Percentiles rank a stretch among this genome's conserved stretches.
These are phyloP conservation scores for Ia io DNA, from an alignment of 2,113 vertebrate genomes.

Conservation along the genomic window DNA sequence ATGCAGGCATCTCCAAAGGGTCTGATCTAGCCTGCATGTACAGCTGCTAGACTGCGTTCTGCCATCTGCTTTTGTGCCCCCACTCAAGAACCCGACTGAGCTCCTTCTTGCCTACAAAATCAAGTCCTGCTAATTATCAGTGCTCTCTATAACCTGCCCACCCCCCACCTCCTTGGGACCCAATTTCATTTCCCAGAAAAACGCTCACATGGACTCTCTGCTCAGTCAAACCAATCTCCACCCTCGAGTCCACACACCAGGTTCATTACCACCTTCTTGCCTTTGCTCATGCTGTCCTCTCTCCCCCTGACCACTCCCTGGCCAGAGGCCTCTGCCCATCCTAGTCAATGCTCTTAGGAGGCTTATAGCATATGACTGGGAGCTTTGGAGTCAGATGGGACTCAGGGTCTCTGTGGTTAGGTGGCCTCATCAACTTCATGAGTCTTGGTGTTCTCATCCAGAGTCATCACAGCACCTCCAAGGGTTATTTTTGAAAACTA, in stretches of 20 bases:
- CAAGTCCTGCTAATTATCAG: background rate
- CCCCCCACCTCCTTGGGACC: background rate
- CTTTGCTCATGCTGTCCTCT: background rate
- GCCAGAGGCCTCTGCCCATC: background rate
- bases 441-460: background rate
- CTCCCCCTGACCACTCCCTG: background rate
- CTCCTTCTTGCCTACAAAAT: background rate
- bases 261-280: background rate
- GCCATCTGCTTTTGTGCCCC: background rate
- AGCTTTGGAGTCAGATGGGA: background rate
- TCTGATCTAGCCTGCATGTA: background rate
- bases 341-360: background rate
- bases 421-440: background rate
- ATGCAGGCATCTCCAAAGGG: background rate
- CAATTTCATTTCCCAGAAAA: conserved; percentile 17
- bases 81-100: background rate
- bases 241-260: background rate
- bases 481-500: background rate
- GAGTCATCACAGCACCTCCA: background rate
- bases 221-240: background rate
- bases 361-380: background rate
- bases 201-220: background rate
- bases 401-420: background rate
- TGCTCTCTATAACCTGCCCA: background rate
- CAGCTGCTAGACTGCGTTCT: background rate